Percentiles rank a stretch among this genome's conserved stretches.
phyloP scores from a whole-genome alignment of 2,888 invertebrate species.

The Drosophila ustulata region DNA sequence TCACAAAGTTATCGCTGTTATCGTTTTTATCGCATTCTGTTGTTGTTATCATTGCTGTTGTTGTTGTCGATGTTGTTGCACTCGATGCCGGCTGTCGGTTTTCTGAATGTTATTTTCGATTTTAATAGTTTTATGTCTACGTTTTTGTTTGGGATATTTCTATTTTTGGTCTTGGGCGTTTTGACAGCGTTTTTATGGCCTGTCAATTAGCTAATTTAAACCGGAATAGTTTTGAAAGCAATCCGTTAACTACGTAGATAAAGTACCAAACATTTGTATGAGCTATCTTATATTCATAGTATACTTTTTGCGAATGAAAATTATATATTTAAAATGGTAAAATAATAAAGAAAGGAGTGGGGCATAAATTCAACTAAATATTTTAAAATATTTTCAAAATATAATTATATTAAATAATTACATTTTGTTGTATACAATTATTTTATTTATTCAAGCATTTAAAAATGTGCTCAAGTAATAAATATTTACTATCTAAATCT shows the following conservation, averaged over 20 bases:
- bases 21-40: slow-evolving; percentile 36
- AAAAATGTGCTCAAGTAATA: too few relatives aligned
- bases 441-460: too few relatives aligned
- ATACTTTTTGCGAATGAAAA: too few relatives aligned
- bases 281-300: not conserved
- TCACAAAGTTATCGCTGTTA: slow-evolving; percentile 50
- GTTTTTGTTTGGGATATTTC: not conserved
- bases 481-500: too few relatives aligned
- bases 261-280: slow-evolving; percentile 13
- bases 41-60: slow-evolving; percentile 12
- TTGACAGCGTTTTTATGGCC: slow-evolving; percentile 32
- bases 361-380: too few relatives aligned
- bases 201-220: slow-evolving; percentile 47
- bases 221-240: slow-evolving; percentile 24
- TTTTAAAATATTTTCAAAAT: too few relatives aligned
- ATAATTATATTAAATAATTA: too few relatives aligned
- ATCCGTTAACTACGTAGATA: slow-evolving; percentile 1
- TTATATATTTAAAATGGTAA: too few relatives aligned
- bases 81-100: not conserved
- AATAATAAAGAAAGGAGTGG: too few relatives aligned
- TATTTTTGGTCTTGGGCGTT: not conserved
- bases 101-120: not conserved
- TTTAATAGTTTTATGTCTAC: slow-evolving; percentile 25
- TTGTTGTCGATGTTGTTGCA: slow-evolving; percentile 13
- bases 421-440: too few relatives aligned